Evolutionary conservation across 2,113 vertebrate genomes (phyloP).

Genomic region (Boulengeromyrus knoepffleri): DNA sequence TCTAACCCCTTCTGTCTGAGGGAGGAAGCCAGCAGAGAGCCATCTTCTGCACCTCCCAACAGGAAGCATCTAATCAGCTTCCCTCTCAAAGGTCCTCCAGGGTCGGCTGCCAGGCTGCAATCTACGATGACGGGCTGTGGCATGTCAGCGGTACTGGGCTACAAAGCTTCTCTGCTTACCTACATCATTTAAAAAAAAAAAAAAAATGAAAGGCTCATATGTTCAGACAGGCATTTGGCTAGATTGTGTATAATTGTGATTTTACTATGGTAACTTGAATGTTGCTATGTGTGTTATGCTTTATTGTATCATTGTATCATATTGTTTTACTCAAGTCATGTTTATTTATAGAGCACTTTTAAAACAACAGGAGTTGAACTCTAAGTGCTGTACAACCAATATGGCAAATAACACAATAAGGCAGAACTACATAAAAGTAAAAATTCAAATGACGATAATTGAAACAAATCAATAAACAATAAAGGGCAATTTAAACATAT

Average conservation of each 20-base stretch:
- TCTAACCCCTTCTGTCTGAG: slow-evolving; percentile 34
- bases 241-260: not conserved
- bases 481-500: not conserved
- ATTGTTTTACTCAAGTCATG: not conserved
- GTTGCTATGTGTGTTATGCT: not conserved
- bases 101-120: not conserved
- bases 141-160: not conserved
- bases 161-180: not conserved
- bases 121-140: not conserved
- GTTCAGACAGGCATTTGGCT: not conserved
- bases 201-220: not conserved
- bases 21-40: slow-evolving; percentile 25
- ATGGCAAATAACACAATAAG: not conserved
- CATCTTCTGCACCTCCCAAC: slow-evolving; percentile 30
- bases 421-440: not conserved
- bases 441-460: not conserved
- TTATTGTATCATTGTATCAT: not conserved
- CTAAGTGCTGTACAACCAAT: not conserved
- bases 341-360: not conserved
- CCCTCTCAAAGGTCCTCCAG: not conserved
- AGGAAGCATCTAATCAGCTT: slow-evolving; percentile 18
- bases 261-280: not conserved
- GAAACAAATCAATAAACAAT: not conserved
- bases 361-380: not conserved
- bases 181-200: not conserved